These are phyloP conservation scores for Pseudorasbora parva DNA, from an alignment of 2,113 vertebrate species.

Conservation along the genomic window DNA sequence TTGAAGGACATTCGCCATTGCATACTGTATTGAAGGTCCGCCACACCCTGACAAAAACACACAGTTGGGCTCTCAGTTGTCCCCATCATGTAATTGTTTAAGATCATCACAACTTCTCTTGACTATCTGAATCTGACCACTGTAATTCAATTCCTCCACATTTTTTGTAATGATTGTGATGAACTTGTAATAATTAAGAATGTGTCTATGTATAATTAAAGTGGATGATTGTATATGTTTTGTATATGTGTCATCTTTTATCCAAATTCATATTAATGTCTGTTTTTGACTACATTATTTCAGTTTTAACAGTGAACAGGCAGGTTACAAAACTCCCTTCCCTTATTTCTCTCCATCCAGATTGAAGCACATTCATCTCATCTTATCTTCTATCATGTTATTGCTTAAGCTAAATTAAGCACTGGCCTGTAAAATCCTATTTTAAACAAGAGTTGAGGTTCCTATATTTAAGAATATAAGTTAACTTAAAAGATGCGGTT, in stretches of 20 bases:
- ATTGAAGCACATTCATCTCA: not conserved
- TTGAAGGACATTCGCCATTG: not conserved
- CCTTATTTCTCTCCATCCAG: not conserved
- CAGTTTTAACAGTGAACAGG: not conserved
- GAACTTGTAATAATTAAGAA: not conserved
- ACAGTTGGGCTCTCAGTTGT: not conserved
- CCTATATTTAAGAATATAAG: not conserved
- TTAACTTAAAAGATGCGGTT: not conserved
- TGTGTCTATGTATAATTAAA: constrained; percentile 1
- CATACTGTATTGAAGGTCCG: not conserved
- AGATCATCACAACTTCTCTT: not conserved
- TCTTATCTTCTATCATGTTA: not conserved
- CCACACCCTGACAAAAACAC: not conserved
- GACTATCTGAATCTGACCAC: not conserved
- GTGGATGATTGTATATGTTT: not conserved
- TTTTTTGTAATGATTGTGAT: not conserved
- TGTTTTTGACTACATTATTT: not conserved
- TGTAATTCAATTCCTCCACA: not conserved
- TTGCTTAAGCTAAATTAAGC: not conserved
- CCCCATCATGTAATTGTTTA: not conserved
- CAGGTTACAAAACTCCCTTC: not conserved
- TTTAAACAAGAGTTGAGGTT: not conserved
- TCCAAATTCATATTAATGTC: not conserved
- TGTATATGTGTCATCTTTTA: not conserved
- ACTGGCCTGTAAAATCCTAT: not conserved